A percentile compares a stretch with the other conserved stretches of the same genome.
Evolutionary conservation across 2,113 vertebrate species (phyloP).

Genomic region (Copsychus sechellarum): DNA sequence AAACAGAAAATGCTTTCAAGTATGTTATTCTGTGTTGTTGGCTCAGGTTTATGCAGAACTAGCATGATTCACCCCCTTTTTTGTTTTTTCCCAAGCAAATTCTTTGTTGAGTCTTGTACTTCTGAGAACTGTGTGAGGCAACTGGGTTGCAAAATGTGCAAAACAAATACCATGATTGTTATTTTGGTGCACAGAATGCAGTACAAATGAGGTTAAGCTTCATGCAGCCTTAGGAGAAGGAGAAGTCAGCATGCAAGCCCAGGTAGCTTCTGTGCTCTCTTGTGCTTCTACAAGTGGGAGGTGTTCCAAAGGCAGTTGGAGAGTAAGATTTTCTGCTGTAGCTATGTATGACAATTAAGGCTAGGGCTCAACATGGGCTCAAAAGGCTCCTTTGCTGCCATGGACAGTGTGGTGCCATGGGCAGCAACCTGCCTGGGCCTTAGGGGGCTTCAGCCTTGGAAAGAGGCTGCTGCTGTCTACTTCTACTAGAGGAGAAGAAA

Average conservation of each 20-base stretch:
- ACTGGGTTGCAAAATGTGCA: not conserved
- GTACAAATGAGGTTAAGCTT: not conserved
- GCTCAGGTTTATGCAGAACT: not conserved
- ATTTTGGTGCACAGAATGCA: not conserved
- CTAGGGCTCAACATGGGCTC: not conserved
- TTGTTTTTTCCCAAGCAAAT: not conserved
- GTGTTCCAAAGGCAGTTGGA: not conserved
- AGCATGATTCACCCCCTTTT: not conserved
- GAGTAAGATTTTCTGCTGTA: not conserved
- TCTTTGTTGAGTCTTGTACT: slow-evolving; percentile 41
- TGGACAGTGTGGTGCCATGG: not conserved
- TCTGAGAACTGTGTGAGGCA: not conserved
- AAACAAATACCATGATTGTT: not conserved
- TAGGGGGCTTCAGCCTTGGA: not conserved
- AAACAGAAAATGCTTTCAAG: not conserved
- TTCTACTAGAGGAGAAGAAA: not conserved
- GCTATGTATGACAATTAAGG: not conserved
- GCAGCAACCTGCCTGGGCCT: not conserved
- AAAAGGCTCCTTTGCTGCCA: not conserved
- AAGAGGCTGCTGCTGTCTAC: not conserved
- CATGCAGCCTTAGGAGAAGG: not conserved
- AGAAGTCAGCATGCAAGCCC: not conserved
- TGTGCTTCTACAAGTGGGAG: not conserved
- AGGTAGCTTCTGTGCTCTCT: not conserved
- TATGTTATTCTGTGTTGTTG: not conserved